A percentile compares a stretch with the other conserved stretches of the same genome.
Conservation (phyloP, 2,797 vertebrate genomes). For the Phrynocephalus guinanensis region DNA sequence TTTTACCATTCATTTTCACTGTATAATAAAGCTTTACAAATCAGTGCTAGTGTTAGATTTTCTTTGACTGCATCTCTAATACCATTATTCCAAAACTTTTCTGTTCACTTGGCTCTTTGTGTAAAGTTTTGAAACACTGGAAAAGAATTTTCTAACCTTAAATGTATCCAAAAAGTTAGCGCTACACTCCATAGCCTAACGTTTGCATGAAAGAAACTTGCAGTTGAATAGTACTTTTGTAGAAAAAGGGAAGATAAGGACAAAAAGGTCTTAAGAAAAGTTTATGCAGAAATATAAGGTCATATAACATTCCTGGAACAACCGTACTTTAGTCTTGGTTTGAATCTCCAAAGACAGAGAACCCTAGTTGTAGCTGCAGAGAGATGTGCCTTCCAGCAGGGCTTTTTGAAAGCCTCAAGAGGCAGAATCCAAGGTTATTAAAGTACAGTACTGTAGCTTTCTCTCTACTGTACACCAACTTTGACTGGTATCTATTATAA, state of each 20-base stretch:
- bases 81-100: background rate
- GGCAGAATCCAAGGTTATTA: background rate
- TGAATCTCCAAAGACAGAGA: constrained; percentile 19
- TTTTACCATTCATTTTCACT: too few relatives aligned
- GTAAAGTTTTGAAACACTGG: constrained; percentile 15
- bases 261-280: constrained; percentile 20
- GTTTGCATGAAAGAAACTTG: background rate
- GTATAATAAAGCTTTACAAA: background rate
- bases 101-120: background rate
- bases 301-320: constrained; percentile 8
- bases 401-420: constrained; percentile 9
- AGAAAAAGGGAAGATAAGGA: background rate
- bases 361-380: background rate
- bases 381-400: background rate
- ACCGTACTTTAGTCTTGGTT: background rate
- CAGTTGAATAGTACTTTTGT: background rate
- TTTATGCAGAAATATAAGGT: background rate
- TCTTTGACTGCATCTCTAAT: background rate
- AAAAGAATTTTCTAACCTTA: background rate
- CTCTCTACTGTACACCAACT: background rate
- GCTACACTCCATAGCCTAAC: background rate
- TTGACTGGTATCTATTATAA: background rate
- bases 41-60: background rate
- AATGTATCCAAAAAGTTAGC: background rate
- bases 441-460: constrained; percentile 3